Evolutionary conservation across 2,113 vertebrate species (phyloP).

Genomic region (Pongo abelii): DNA sequence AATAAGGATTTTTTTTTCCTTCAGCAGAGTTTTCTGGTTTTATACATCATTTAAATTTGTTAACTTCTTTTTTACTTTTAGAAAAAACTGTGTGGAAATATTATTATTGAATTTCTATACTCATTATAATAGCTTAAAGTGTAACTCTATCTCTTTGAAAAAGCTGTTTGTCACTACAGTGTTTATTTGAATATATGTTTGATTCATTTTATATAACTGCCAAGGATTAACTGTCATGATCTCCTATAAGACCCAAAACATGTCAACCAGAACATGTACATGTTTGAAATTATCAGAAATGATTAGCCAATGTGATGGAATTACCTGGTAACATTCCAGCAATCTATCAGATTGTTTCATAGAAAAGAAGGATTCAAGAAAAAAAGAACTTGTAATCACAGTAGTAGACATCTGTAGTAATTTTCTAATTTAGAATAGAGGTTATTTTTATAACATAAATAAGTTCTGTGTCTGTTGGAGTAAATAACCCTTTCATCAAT

Average conservation of each 20-base stretch:
- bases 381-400: background rate
- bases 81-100: slow-evolving; percentile 30
- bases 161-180: background rate
- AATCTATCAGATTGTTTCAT: background rate
- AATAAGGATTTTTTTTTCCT: background rate
- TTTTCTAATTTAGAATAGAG: slow-evolving; percentile 1
- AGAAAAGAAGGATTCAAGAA: background rate
- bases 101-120: slow-evolving; percentile 41
- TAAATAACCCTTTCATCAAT: background rate
- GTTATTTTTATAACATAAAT: background rate
- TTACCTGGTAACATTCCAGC: background rate
- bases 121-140: slow-evolving; percentile 42
- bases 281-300: slow-evolving; percentile 10
- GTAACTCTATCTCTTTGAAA: slow-evolving; percentile 7
- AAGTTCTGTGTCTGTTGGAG: background rate
- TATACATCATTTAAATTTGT: background rate
- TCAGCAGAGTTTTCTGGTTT: slow-evolving; percentile 3
- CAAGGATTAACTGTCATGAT: background rate
- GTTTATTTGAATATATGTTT: slow-evolving; percentile 2
- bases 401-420: background rate
- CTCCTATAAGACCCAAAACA: background rate
- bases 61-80: background rate
- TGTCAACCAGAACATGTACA: background rate
- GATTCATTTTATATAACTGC: background rate
- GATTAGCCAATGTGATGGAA: background rate